These are phyloP conservation scores for Psylliodes chrysocephalus DNA, from an alignment of 2,888 invertebrate genomes.

Conservation along the genomic window DNA sequence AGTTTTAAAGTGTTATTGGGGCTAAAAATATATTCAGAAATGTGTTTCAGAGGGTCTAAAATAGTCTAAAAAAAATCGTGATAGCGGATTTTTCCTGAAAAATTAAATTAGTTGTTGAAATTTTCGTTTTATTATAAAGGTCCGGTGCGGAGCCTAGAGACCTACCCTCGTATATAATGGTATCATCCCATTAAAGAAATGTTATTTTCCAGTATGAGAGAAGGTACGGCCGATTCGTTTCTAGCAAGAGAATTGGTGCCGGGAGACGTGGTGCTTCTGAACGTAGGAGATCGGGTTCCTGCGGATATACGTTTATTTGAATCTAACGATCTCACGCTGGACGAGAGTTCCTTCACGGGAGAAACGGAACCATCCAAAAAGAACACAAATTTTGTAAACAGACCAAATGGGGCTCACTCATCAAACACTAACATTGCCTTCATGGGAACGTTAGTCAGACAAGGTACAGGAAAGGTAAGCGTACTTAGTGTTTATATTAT, in stretches of 20 bases:
- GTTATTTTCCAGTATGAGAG: conserved; percentile 76
- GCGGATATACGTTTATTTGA: conserved; percentile 96
- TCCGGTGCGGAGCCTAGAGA: too few relatives aligned
- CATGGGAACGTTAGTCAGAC: conserved; percentile 97
- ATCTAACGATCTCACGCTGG: conserved; percentile 90
- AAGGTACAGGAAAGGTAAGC: conserved; percentile 93
- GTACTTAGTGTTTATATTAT: too few relatives aligned
- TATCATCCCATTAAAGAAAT: too few relatives aligned
- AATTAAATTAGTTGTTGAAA: too few relatives aligned
- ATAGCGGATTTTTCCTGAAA: too few relatives aligned
- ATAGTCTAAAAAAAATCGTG: too few relatives aligned
- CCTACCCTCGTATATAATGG: too few relatives aligned
- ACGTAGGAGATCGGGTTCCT: conserved; percentile 96
- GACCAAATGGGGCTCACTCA: conserved; percentile 70
- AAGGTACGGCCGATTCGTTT: conserved; percentile 88
- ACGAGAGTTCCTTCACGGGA: conserved; percentile 98
- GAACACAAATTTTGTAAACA: conserved; percentile 71
- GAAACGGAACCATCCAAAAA: conserved; percentile 95
- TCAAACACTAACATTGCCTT: conserved; percentile 91
- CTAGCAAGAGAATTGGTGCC: conserved; percentile 96
- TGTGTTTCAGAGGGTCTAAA: too few relatives aligned
- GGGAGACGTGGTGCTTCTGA: conserved; percentile 92
- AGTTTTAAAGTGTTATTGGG: too few relatives aligned
- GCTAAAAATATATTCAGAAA: too few relatives aligned
- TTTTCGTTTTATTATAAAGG: too few relatives aligned